Base-by-base conservation (phyloP, 2,113 vertebrate species). In the Acanthisitta chloris region DNA sequence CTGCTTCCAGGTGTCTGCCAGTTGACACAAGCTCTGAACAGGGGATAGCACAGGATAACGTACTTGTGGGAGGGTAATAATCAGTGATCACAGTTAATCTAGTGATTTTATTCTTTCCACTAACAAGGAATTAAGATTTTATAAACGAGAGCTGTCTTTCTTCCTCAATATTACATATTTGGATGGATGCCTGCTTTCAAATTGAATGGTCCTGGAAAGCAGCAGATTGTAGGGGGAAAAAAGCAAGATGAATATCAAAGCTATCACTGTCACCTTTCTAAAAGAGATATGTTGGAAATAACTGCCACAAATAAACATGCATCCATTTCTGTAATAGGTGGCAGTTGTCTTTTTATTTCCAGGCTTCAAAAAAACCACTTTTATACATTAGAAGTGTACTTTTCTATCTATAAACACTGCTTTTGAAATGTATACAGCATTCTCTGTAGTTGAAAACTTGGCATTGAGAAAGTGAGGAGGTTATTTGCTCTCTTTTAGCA, bases 321-420 rank as follows among this genome's bases (percentile, higher is more conserved):
- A 43, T 54, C 66, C 38, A 51, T 79, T 86, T 48, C 26, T 94
- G 15, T 89, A 48, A 52, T 9, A 21, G 16, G 3, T 70, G 31
- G 16, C 57, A 73, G 42, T 51, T 17, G 1, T 48, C 11, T 45
- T 83, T 87, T 86, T 80, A 83, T 91, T 91, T 52, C 29, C 42
- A 80, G 74, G 45, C 88, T 94, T 97, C 31, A 67, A 95, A 74
- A 91, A 96, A 88, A 14, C 5, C 94, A 46, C 40, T 93, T 61
- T 81, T 76, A 34, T 90, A 17, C 73, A 29, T 88, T 84, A 93
- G 46, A 46, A 85, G 57, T 2, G 5, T 17, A 51, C 8, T 40
- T 94, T 55, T 72, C 42, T 45, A 21, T 71, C 43, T 33, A 17
- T 62, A 89, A 82, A 55, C 4, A 14, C 42, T 64, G 31, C 34